Base-by-base conservation (phyloP, 2,113 vertebrate genomes). In the Epinephelus moara region DNA sequence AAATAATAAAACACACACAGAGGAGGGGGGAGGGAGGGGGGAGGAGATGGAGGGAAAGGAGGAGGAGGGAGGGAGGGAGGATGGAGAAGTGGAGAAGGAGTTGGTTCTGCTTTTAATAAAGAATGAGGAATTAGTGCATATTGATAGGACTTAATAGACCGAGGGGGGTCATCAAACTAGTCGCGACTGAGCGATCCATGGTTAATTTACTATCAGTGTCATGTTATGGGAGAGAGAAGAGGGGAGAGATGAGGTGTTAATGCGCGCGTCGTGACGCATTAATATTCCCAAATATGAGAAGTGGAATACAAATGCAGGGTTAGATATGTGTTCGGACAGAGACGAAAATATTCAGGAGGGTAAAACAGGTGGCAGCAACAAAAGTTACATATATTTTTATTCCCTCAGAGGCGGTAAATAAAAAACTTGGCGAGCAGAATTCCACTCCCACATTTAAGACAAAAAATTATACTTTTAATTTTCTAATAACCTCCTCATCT, bases 181-280 rank as follows among this genome's bases (percentile, higher is more conserved):
- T 94, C 69, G 95, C 95, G 95, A 96, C 96, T 97, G 96, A 97
- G 96, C 96, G 97, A 97, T 96, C 96, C 96, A 95, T 95, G 95
- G 90, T 97, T 98, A 96, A 98, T 98, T 97, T 96, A 97, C 96
- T 97, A 93, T 95, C 95, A 94, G 94, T 96, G 96, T 96, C 97
- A 96, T 92, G 75, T 66, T 72, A 76, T 79, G 49, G 45, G 69
- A 6, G 59, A 14, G 60, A 18, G 37, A 6, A 14, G 6, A 3
- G 8, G 6, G 52, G 1, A 18, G 45, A n/a, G 13, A 19, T 49
- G 21, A n/a, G 5, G 37, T 3, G 37, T 30, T 80, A 78, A 81
- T 68, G 55, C 27, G 75, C 66, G 75, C 70, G 67, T 82, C 83
- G 55, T 75, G 56, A 81, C 56, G 81, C 77, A 56, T 69, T 64